Base-by-base conservation (phyloP, 2,113 vertebrate species). In the Zosterops japonicus region DNA sequence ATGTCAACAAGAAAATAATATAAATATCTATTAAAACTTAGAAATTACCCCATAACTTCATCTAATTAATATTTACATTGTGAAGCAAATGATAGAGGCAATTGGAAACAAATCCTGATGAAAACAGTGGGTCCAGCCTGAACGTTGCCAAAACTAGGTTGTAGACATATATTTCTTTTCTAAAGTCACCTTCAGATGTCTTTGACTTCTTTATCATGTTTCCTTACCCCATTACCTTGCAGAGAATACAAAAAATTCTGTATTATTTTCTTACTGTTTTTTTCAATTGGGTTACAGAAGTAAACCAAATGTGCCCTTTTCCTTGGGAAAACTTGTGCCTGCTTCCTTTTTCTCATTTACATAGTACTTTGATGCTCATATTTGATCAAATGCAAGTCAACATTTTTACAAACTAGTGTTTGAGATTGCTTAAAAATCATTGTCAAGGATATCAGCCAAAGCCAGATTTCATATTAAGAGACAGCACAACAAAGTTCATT, bases 281-380 rank as follows among this genome's bases (percentile, higher is more conserved):
- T 86, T 87, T 90, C 42, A 61, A 28, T 68, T 83, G 28, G 41
- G 7, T 50, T 84, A 29, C 13, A 65, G 41, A 72, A 76, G 5
- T 57, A 86, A 59, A 78, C 14, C 29, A 60, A 17, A 11, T 24
- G 1, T 60, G 11, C 2, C 50, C 8, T 86, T 92, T 90, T 60
- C 31, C 28, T 92, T 87, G 46, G 39, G 68, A 65, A 72, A 78
- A 33, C 12, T 22, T 22, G 10, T 20, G 31, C 63, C 24, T 35
- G 6, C 44, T 89, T 90, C 47, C 33, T 75, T 90, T 95, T 78
- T 59, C 28, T 86, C 63, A 87, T 91, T 94, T 88, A 49, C 15
- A 8, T 27, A 63, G 56, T 61, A 56, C 2, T 5, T 59, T n/a
- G 57, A 79, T 88, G 46, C 24, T 95, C 35, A 29, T 70, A 42